Percentiles rank a stretch among this genome's conserved stretches.
These are phyloP conservation scores for Sinocyclocheilus anshuiensis DNA, from an alignment of 2,113 vertebrate species.

Conservation along the genomic window DNA sequence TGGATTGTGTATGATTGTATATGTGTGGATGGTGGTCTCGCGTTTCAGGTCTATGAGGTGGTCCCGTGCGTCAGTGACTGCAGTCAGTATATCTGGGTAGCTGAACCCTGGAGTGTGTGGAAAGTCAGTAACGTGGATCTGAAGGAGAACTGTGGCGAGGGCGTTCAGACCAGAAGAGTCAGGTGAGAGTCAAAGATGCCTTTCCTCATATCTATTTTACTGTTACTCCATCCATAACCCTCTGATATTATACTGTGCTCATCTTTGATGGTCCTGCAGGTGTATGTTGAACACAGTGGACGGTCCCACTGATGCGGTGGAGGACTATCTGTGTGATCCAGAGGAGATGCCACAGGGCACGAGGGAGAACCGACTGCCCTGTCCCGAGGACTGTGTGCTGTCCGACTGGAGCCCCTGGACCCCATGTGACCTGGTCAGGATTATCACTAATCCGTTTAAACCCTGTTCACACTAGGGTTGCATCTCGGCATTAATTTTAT, in stretches of 20 bases:
- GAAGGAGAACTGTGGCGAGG: constrained; percentile 93
- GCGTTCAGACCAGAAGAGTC: constrained; percentile 96
- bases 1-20: neutral
- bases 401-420: constrained; percentile 94
- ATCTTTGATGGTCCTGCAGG: constrained; percentile 68
- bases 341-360: constrained; percentile 96
- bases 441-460: neutral
- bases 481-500: neutral
- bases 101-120: constrained; percentile 94
- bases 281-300: constrained; percentile 97
- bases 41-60: constrained; percentile 91
- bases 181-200: constrained; percentile 73
- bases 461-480: neutral
- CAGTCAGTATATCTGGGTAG: constrained; percentile 90
- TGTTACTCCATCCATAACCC: neutral
- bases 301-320: constrained; percentile 89
- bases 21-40: neutral
- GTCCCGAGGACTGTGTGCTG: constrained; percentile 93
- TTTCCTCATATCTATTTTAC: neutral
- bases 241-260: neutral
- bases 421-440: constrained; percentile 87
- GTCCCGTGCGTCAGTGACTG: constrained; percentile 96
- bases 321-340: constrained; percentile 96
- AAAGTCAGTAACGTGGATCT: constrained; percentile 92
- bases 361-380: constrained; percentile 87